phyloP scores from a whole-genome alignment of 2,797 vertebrate species.

The Amniataba percoides region DNA sequence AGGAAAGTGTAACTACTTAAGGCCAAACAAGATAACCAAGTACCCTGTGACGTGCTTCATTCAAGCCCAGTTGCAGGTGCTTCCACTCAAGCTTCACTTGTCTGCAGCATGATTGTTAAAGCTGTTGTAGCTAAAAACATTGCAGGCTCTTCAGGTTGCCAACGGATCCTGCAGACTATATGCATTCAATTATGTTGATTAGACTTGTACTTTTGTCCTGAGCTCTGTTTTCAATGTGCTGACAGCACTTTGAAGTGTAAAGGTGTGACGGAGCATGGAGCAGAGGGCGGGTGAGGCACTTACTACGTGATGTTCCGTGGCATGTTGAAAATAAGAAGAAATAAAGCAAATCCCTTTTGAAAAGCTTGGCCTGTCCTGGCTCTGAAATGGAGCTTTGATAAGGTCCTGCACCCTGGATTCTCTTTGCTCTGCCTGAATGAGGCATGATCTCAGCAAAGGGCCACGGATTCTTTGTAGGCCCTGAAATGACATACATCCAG shows the following conservation, averaged over 20 bases:
- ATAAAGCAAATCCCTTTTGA: constrained; percentile 55
- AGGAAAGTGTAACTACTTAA: constrained; percentile 23
- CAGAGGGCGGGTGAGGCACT: constrained; percentile 26
- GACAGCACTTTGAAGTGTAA: constrained; percentile 64
- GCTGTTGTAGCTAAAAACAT: constrained; percentile 37
- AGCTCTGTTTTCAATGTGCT: constrained; percentile 59
- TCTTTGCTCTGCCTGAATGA: constrained; percentile 38
- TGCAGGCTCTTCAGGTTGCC: constrained; percentile 28
- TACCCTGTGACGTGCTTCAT: constrained; percentile 29
- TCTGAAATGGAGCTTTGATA: constrained; percentile 35
- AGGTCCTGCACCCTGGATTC: constrained; percentile 45
- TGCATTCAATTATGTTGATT: constrained; percentile 66
- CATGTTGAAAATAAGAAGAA: constrained; percentile 32
- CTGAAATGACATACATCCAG: constrained; percentile 47
- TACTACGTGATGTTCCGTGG: constrained; percentile 26
- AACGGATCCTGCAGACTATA: constrained; percentile 44
- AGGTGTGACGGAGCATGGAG: constrained; percentile 63
- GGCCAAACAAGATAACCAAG: constrained; percentile 23
- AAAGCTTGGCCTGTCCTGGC: constrained; percentile 43
- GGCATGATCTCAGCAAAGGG: constrained; percentile 47
- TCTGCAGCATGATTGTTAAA: constrained; percentile 53
- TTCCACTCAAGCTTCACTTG: constrained; percentile 39
- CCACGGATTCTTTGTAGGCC: constrained; percentile 41
- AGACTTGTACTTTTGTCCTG: constrained; percentile 56
- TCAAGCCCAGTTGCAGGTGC: constrained; percentile 45